Base-by-base conservation (phyloP, 1,140 invertebrate genomes). In the Laupala kohalensis region DNA sequence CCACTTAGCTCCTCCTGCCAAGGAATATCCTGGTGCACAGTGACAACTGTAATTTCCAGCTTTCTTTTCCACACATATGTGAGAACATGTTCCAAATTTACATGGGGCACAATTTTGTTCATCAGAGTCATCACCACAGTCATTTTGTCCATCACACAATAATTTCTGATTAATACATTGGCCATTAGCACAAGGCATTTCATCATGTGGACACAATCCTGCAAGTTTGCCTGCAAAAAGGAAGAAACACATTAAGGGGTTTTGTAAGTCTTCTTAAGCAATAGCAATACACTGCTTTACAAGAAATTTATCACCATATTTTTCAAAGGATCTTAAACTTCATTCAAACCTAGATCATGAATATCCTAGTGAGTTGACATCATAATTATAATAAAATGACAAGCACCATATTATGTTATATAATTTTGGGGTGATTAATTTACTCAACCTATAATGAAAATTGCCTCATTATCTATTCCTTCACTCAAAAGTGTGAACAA, bases 21-120 rank as follows among this genome's bases (percentile, higher is more conserved):
- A 76, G 15, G 79, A 73, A 72, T 88, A 92, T 2, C 90, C 90
- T 3, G 84, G 76, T 2, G 83, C 85, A 77, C 90, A 93, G 74
- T 84, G 83, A 78, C 91, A 93, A 15, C 86, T 84, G 76, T 78
- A 78, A 84, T 85, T 73, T 75, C 79, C 69, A 81, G 71, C 79
- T 79, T 86, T 90, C 76, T 89, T 89, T 67, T 86, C 85, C 27
- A 88, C 80, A 77, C 92, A 94, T 12, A 88, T 82, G 76, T 94
- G 92, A 29, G 91, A 89, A 77, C 92, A 94, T 30, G 84, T 81
- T 25, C 86, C 86, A 81, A 90, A 91, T 71, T 82, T 80, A 78
- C 89, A 91, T 19, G 80, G 75, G 24, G 76, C 77, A 26, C 84
- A 86, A 69, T 84, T 81, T 69, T 78, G 78, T 76, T 87, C 85